Percentiles rank a stretch among this genome's conserved stretches.
Conservation (phyloP, 2,888 invertebrate species). For the Cataglyphis cursor region DNA sequence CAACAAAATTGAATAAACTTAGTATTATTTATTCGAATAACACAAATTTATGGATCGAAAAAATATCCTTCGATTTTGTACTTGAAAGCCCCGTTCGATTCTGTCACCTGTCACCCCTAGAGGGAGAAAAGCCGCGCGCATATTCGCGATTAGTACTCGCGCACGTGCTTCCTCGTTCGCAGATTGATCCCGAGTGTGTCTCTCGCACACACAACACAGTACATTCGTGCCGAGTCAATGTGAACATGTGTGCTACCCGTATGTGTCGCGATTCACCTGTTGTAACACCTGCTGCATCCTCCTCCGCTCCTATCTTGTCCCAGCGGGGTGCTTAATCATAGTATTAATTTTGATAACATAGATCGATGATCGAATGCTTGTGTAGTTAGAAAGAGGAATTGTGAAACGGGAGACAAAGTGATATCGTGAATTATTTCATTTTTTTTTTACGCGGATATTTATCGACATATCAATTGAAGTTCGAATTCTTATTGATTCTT, state of each 20-base stretch:
- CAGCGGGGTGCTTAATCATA: not conserved
- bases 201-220: conserved; percentile 39
- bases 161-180: conserved; percentile 65
- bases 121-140: conserved; percentile 59
- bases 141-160: conserved; percentile 74
- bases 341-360: not conserved
- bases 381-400: not conserved
- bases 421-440: not conserved
- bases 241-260: conserved; percentile 55
- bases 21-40: not conserved
- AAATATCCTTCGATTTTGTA: not conserved
- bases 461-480: not conserved
- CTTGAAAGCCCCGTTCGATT: conserved; percentile 11
- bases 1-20: not conserved
- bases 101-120: not conserved
- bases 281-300: conserved; percentile 68
- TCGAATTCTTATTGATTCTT: not conserved
- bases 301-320: not conserved
- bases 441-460: not conserved
- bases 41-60: not conserved
- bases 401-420: not conserved
- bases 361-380: not conserved
- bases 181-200: conserved; percentile 26
- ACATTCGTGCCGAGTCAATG: conserved; percentile 58
- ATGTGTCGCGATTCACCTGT: conserved; percentile 49